Base-by-base conservation (phyloP, 1,140 invertebrate species). In the Ostrea denselamellosa region DNA sequence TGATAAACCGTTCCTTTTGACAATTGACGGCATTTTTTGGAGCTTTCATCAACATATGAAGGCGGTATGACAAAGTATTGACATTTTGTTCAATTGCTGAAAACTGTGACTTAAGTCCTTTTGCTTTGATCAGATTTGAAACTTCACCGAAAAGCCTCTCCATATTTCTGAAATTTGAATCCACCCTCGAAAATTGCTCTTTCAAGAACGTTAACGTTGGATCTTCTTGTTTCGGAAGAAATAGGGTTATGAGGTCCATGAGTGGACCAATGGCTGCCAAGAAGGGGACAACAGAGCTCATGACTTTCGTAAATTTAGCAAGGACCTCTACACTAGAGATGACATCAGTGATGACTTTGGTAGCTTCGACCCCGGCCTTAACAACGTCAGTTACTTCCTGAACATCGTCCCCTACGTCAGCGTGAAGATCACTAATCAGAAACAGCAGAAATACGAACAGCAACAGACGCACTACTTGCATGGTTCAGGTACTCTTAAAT, bases 161-260 rank as follows among this genome's bases (percentile, higher is more conserved):
- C n/a, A 83, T 51, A 22, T 53, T 83, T 44, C 19, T 17, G 17
- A 83, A 83, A 14, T 83, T 83, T 4, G 82, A 28, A n/a, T 83
- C 82, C 12, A 83, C 51, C n/a, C 52, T n/a, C 10, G 82, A 28
- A n/a, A 83, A 83, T 83, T 83, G 8, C 17, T 52, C 19, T 53
- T 83, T 83, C 44, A 83, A 44, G 2, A 19, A 83, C 0, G 0
- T 44, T 22, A 83, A 53, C 7, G 25, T 51, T 53, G 82, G 25
- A 10, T 28, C 25, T 4, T 44, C 34, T 53, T 44, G 25, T 19
- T 14, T 8, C 0, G 82, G 34, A 10, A 81, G 28, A 28, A 81
- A 81, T 8, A 81, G 2, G 0, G 34, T 83, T 22, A 83, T 53
- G 8, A 83, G 7, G n/a, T 28, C 34, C 28, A 83, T 53, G 19